phyloP scores from a whole-genome alignment of 2,113 vertebrate species.

The Vidua macroura region DNA sequence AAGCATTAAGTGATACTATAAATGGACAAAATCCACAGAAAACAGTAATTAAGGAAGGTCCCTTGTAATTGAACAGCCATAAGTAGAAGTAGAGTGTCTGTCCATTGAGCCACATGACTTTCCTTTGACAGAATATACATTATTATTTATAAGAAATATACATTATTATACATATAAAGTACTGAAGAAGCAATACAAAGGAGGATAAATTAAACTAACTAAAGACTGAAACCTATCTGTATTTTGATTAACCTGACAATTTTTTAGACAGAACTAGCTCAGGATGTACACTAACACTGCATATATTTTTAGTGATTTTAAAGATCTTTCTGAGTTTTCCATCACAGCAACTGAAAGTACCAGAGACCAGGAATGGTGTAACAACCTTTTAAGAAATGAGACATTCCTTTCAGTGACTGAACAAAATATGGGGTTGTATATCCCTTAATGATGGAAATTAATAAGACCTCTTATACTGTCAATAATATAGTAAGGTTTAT shows the following conservation, averaged over 20 bases:
- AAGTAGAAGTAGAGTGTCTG: background rate
- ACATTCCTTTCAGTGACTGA: background rate
- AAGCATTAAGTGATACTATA: background rate
- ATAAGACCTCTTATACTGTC: background rate
- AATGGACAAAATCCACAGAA: background rate
- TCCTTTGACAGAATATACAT: slow-evolving; percentile 15
- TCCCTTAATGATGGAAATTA: background rate
- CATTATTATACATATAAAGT: background rate
- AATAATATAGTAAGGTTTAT: background rate
- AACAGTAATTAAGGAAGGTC: slow-evolving; percentile 30
- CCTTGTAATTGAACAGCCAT: background rate
- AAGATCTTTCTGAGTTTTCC: background rate
- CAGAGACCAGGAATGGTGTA: background rate
- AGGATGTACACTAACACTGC: background rate
- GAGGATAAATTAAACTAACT: slow-evolving; percentile 9
- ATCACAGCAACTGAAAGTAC: background rate
- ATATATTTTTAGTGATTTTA: background rate
- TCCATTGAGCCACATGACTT: background rate
- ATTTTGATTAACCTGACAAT: slow-evolving; percentile 1
- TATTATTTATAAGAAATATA: background rate
- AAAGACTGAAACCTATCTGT: slow-evolving; percentile 28
- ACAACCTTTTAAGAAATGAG: background rate
- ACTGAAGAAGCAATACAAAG: background rate
- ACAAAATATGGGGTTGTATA: background rate
- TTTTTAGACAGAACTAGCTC: slow-evolving; percentile 51